phyloP scores from a whole-genome alignment of 2,113 vertebrate genomes.

The Donacobius atricapilla region DNA sequence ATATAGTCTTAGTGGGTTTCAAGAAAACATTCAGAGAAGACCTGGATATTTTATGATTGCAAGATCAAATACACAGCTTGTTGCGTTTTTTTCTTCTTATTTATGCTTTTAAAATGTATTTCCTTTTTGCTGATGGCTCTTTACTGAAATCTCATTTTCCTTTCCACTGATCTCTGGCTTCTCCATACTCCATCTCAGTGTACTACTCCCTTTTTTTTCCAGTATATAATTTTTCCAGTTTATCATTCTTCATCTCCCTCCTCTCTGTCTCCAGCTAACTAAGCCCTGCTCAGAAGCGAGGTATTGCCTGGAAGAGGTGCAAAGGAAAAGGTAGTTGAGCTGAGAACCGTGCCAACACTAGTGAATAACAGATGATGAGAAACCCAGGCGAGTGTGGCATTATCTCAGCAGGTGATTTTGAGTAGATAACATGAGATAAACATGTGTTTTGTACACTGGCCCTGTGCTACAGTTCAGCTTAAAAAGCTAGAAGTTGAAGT shows the following conservation, averaged over 20 bases:
- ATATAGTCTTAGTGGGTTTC: background rate
- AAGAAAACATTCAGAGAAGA: background rate
- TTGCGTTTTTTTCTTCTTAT: background rate
- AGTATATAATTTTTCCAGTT: background rate
- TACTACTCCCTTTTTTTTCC: background rate
- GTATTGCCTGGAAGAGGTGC: background rate
- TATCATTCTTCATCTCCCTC: background rate
- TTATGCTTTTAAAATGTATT: background rate
- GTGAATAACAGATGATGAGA: background rate
- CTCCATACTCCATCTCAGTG: background rate
- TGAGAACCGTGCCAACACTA: background rate
- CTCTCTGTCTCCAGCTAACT: background rate
- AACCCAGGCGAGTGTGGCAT: rapidly evolving
- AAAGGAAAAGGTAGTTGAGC: background rate
- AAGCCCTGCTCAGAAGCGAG: background rate
- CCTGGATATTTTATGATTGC: background rate
- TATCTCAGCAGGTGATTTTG: background rate
- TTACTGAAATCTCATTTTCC: background rate
- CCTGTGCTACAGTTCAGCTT: background rate
- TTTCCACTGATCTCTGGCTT: background rate
- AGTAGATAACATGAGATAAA: background rate
- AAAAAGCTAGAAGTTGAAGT: background rate
- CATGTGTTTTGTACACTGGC: rapidly evolving
- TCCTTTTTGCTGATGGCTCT: background rate
- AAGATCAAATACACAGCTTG: background rate